Percentiles rank a stretch among this genome's conserved stretches.
phyloP scores from a whole-genome alignment of 2,797 vertebrate genomes.

The Chaetophractus vellerosus region DNA sequence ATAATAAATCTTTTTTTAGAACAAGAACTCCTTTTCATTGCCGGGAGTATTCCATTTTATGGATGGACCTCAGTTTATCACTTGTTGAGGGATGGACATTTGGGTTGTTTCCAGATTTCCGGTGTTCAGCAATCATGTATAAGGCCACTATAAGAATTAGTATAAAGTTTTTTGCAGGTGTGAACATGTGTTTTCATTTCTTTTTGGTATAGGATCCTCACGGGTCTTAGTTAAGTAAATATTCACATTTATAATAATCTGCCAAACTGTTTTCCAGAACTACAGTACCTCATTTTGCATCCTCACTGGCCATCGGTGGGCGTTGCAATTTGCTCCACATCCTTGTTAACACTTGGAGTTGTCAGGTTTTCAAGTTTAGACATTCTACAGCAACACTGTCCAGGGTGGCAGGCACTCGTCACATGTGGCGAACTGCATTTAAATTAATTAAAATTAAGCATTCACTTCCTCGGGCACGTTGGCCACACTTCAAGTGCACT shows the following conservation, averaged over 20 bases:
- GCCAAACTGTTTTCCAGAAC: neutral
- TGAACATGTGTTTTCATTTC: neutral
- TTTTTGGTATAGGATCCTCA: neutral
- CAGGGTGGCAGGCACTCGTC: rapidly evolving
- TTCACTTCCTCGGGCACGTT: neutral
- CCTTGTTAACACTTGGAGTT: neutral
- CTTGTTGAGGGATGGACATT: rapidly evolving
- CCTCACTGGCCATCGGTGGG: neutral
- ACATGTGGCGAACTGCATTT: neutral
- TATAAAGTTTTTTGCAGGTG: neutral
- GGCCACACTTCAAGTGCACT: too few relatives aligned
- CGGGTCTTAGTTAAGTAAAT: neutral
- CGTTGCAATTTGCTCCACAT: rapidly evolving
- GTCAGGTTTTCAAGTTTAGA: neutral
- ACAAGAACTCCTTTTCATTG: neutral
- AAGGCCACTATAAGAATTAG: neutral
- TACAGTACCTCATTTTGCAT: too few relatives aligned
- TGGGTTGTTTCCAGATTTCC: neutral
- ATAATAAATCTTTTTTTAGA: too few relatives aligned
- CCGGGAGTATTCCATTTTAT: too few relatives aligned
- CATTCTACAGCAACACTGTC: neutral
- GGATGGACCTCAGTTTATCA: too few relatives aligned
- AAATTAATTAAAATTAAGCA: neutral
- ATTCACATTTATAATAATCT: neutral
- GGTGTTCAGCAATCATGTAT: neutral